Evolutionary conservation across 2,113 vertebrate genomes (phyloP), one percentile per base, ranked within the genome.

Genomic region (Circaetus gallicus): DNA sequence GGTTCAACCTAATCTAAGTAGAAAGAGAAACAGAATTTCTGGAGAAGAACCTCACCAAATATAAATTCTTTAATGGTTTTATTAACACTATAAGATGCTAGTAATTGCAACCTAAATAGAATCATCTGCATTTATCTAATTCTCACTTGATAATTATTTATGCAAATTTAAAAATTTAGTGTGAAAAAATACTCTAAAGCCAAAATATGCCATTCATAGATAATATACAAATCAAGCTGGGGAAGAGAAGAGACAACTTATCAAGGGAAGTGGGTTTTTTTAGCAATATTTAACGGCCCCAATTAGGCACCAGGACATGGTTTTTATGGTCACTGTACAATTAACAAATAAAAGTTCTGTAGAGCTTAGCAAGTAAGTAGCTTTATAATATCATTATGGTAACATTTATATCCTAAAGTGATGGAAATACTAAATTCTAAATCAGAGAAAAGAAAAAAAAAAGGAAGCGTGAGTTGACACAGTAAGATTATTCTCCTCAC

Each of bases 251-350:
- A 42, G 15, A 21, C 26, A 21, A 26, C 2, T 67, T 47, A 40
- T 34, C 3, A 36, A 66, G 29, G 25, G 9, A 42, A 70, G 61
- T 19, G 11, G 2, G 1, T 0, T 3, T 81, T 43, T 52, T 52
- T 24, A 56, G 34, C 38, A 84, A 40, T n/a, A 84, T 7, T 18
- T 25, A 29, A 25, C 24, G 38, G 63, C 7, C 9, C 21, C 40
- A 76, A 3, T 38, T 16, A 49, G 8, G 40, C 40, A 83, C 2
- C 1, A 26, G 40, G 38, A 28, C 11, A 34, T 7, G 32, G 20
- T 43, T 55, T 24, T 21, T 79, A 66, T 86, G 28, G 47, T 83
- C 42, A 22, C 20, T 63, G 14, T 29, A 29, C 34, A 65, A 40
- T 16, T 53, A 65, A 43, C 5, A 13, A 82, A 36, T 19, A 15